Percentiles rank a stretch among this genome's conserved stretches.
phyloP scores from a whole-genome alignment of 2,113 vertebrate genomes.

The Muscicapa adusta region DNA sequence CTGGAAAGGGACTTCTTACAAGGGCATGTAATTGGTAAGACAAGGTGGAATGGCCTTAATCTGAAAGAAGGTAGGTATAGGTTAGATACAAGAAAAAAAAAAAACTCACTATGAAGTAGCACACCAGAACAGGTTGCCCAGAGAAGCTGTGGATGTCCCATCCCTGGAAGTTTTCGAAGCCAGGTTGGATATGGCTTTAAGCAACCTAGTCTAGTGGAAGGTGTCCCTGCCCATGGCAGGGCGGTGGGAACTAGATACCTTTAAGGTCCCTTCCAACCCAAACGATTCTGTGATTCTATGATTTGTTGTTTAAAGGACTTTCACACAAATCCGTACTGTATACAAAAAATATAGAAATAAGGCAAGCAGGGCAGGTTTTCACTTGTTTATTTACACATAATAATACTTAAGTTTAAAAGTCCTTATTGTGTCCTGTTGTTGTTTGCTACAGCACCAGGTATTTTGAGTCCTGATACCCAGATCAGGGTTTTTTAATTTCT shows the following conservation, averaged over 20 bases:
- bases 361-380: not conserved
- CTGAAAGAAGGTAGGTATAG: not conserved
- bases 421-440: not conserved
- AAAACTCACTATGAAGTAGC: not conserved
- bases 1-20: not conserved
- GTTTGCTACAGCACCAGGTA: not conserved
- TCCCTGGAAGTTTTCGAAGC: not conserved
- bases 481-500: not conserved
- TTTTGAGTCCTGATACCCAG: not conserved
- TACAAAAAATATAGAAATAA: not conserved
- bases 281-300: not conserved
- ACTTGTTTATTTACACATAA: not conserved
- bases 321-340: not conserved
- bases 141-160: not conserved
- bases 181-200: not conserved
- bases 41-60: not conserved
- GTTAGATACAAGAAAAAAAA: not conserved
- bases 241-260: not conserved
- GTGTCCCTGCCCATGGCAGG: not conserved
- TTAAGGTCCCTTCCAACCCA: not conserved
- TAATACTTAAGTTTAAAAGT: not conserved
- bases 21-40: not conserved
- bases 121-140: not conserved
- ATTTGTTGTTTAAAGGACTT: not conserved
- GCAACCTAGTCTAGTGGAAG: not conserved